These are phyloP conservation scores for Lacerta bilineata DNA, from an alignment of 2,797 vertebrate species.

Conservation along the genomic window DNA sequence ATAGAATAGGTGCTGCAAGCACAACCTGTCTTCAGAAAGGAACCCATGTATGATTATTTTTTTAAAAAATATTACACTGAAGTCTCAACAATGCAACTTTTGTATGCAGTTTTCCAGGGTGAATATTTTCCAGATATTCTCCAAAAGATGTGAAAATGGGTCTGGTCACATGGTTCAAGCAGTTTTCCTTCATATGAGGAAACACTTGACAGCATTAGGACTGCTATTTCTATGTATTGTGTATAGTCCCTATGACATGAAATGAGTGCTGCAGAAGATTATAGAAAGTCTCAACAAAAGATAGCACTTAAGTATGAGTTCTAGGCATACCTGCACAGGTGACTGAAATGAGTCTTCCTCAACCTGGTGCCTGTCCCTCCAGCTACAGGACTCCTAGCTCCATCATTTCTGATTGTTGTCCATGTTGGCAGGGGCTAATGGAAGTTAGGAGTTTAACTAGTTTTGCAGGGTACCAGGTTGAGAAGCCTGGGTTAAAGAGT, in stretches of 20 bases:
- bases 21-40: background rate
- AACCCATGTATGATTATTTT: background rate
- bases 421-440: no score
- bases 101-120: slow-evolving; percentile 8
- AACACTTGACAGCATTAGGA: background rate
- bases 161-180: background rate
- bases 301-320: background rate
- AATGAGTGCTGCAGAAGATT: no score
- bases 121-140: background rate
- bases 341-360: no score
- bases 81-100: slow-evolving; percentile 27
- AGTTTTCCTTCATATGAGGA: background rate
- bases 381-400: no score
- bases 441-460: no score
- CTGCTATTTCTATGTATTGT: background rate
- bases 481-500: background rate
- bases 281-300: background rate
- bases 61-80: background rate
- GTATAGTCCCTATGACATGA: background rate
- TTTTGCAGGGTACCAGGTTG: no score
- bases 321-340: background rate
- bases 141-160: background rate
- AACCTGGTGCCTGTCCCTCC: no score
- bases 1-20: background rate
- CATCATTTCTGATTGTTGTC: no score